These are phyloP conservation scores for Zele albiditarsus DNA, from an alignment of 2,888 invertebrate genomes.

Conservation along the genomic window DNA sequence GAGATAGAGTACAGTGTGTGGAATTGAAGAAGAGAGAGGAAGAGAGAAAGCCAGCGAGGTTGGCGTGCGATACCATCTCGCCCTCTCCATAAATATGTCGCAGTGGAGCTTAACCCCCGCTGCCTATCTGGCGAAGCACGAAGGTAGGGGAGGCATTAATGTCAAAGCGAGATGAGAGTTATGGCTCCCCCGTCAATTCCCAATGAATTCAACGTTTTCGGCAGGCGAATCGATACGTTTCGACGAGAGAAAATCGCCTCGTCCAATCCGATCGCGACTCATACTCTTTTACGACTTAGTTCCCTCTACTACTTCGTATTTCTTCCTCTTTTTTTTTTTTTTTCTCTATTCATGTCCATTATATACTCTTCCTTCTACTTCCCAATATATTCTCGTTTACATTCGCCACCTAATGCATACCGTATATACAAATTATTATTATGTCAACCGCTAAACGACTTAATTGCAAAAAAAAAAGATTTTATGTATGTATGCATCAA, in stretches of 20 bases:
- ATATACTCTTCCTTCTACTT: slow-evolving; percentile 27
- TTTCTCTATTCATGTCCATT: slow-evolving; percentile 25
- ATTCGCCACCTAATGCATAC: slow-evolving; percentile 43
- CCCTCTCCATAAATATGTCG: slow-evolving; percentile 73
- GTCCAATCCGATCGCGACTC: slow-evolving; percentile 40
- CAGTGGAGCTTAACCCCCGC: slow-evolving; percentile 71
- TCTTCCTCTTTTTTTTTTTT: not conserved
- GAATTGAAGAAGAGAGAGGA: slow-evolving; percentile 24
- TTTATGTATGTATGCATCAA: slow-evolving; percentile 37
- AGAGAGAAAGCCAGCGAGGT: slow-evolving; percentile 28
- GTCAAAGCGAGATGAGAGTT: slow-evolving; percentile 72
- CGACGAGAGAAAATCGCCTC: slow-evolving; percentile 54
- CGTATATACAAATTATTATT: slow-evolving; percentile 37
- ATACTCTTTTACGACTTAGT: slow-evolving; percentile 42
- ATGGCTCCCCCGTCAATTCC: slow-evolving; percentile 73
- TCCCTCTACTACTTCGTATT: slow-evolving; percentile 33
- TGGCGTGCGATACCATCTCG: slow-evolving; percentile 68
- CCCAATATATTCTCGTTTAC: slow-evolving; percentile 30
- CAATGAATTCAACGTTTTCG: slow-evolving; percentile 73
- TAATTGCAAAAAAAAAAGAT: slow-evolving; percentile 13
- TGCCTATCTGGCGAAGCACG: slow-evolving; percentile 70
- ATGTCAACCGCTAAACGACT: slow-evolving; percentile 20
- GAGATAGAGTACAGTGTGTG: slow-evolving; percentile 10
- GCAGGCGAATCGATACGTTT: slow-evolving; percentile 69
- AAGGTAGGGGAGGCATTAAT: slow-evolving; percentile 71